Evolutionary conservation across 2,113 vertebrate species (phyloP).

Genomic region (Alouatta palliata): DNA sequence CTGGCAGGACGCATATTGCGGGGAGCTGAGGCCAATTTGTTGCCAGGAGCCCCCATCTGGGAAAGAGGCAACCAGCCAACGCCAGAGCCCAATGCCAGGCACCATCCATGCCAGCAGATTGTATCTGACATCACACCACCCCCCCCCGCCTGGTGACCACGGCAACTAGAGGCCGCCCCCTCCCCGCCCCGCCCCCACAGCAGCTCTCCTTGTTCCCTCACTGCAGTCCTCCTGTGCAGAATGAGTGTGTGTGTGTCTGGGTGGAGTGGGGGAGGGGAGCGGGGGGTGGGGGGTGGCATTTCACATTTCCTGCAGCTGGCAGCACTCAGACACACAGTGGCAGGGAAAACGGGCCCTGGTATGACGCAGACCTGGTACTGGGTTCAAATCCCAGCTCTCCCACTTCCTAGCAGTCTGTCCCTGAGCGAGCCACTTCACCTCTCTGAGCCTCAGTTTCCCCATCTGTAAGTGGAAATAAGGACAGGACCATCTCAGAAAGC

Average conservation of each 20-base stretch:
- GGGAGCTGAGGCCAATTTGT: not conserved
- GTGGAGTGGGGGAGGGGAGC: not conserved
- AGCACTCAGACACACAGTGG: not conserved
- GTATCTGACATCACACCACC: slow-evolving; percentile 72
- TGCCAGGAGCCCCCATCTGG: slow-evolving; percentile 44
- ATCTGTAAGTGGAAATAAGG: not conserved
- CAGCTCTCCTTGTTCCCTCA: slow-evolving; percentile 44
- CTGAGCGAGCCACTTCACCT: not conserved
- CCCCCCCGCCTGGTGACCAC: slow-evolving; percentile 72
- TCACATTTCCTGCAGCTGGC: slow-evolving; percentile 26
- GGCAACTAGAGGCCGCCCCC: slow-evolving; percentile 65
- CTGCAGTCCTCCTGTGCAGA: slow-evolving; percentile 14
- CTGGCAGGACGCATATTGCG: not conserved
- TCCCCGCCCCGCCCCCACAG: slow-evolving; percentile 44
- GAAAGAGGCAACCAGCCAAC: slow-evolving; percentile 49
- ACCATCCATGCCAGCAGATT: slow-evolving; percentile 51
- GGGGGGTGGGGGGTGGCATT: not conserved
- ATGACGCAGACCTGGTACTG: not conserved
- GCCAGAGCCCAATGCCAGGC: slow-evolving; percentile 55
- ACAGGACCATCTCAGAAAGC: not conserved
- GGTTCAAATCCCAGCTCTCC: not conserved
- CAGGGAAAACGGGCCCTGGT: not conserved
- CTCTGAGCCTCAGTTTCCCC: not conserved
- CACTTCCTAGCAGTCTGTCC: not conserved
- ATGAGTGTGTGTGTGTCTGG: not conserved